These are phyloP conservation scores for Trichomalopsis sarcophagae DNA, from an alignment of 1,140 invertebrate genomes.

Conservation along the genomic window DNA sequence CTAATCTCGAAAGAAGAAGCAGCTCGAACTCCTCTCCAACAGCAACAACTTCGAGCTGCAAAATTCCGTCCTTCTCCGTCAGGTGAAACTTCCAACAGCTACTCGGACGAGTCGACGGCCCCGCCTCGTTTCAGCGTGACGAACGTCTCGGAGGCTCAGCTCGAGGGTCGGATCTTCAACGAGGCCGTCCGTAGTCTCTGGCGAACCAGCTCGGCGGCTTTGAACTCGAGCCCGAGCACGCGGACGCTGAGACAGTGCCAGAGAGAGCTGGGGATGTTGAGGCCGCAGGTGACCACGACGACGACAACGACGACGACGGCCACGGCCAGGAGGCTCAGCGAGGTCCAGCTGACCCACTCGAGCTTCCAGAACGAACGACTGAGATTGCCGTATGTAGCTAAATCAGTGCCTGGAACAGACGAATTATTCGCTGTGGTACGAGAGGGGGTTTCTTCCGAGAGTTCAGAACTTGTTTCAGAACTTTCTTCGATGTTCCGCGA, in stretches of 20 bases:
- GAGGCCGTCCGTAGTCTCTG: slow-evolving; percentile 62
- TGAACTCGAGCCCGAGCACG: background rate
- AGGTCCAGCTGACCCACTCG: slow-evolving; percentile 37
- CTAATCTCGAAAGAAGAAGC: too few species aligned
- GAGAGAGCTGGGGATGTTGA: slow-evolving; percentile 15
- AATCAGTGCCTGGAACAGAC: too few species aligned
- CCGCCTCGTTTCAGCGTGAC: slow-evolving; percentile 63
- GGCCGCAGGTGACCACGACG: slow-evolving; percentile 11
- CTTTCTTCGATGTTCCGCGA: too few species aligned
- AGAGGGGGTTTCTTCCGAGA: too few species aligned
- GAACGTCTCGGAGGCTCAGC: slow-evolving; percentile 61
- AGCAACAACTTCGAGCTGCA: background rate
- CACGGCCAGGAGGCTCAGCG: background rate
- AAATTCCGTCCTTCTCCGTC: background rate
- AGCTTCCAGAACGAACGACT: slow-evolving; percentile 50
- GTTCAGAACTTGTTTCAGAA: too few species aligned
- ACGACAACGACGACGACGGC: background rate
- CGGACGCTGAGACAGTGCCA: slow-evolving; percentile 8
- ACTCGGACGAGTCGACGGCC: slow-evolving; percentile 61
- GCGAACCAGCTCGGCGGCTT: slow-evolving; percentile 34
- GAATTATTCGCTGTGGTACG: too few species aligned
- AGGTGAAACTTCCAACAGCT: background rate
- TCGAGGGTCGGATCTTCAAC: slow-evolving; percentile 60
- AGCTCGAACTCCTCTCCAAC: background rate
- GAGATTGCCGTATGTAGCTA: slow-evolving; percentile 41